Evolutionary conservation across 92 coral and sea anemone species (phyloP).

Genomic region (Porites divaricata): DNA sequence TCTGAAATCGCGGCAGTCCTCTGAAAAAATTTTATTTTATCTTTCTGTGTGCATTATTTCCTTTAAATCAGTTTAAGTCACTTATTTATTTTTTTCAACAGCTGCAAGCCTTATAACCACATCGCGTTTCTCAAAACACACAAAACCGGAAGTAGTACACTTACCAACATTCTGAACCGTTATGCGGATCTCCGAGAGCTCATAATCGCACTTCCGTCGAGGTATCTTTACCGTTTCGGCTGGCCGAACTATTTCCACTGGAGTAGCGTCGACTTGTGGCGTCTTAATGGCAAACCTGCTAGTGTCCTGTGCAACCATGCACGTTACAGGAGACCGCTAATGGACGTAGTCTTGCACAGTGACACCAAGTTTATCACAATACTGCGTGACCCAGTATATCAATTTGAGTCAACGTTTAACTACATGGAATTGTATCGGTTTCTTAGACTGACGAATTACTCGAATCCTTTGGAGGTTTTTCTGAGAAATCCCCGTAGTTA

Average conservation of each 20-base stretch:
- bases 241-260: slow-evolving; percentile 96
- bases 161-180: slow-evolving; percentile 93
- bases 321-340: slow-evolving; percentile 75
- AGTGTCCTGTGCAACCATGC: slow-evolving; percentile 94
- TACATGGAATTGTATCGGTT: slow-evolving; percentile 82
- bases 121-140: slow-evolving; percentile 95
- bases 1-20: too few species aligned
- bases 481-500: slow-evolving; percentile 67
- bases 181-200: slow-evolving; percentile 93
- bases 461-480: slow-evolving; percentile 78
- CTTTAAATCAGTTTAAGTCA: neutral
- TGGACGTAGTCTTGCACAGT: slow-evolving; percentile 85
- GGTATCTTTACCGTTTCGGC: slow-evolving; percentile 73
- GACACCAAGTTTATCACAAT: slow-evolving; percentile 87
- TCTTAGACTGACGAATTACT: slow-evolving; percentile 56
- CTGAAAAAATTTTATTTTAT: too few species aligned
- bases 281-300: slow-evolving; percentile 86
- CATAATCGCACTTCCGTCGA: slow-evolving; percentile 78
- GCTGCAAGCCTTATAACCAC: slow-evolving; percentile 80
- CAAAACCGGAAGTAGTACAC: slow-evolving; percentile 96
- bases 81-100: slow-evolving; percentile 18
- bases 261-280: slow-evolving; percentile 84
- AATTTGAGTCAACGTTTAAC: slow-evolving; percentile 93
- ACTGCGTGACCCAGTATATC: slow-evolving; percentile 86
- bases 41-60: neutral